Percentiles rank a stretch among this genome's conserved stretches.
Conservation (phyloP, 1,140 invertebrate genomes). For the Papilio xuthus region DNA sequence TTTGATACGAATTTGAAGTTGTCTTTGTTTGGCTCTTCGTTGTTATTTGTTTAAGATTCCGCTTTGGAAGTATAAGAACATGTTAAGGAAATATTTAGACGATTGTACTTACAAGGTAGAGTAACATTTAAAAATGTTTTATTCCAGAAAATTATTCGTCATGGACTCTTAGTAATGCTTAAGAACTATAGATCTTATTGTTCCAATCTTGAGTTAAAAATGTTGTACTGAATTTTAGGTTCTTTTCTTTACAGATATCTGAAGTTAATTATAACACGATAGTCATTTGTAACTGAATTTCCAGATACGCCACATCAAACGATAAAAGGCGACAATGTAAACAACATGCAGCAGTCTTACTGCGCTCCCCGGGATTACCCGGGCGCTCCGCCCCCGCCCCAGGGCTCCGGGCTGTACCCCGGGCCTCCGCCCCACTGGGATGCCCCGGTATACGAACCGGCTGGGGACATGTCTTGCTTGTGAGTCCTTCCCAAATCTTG, state of each 20-base stretch:
- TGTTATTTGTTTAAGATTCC: no score
- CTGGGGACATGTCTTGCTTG: conserved; percentile 79
- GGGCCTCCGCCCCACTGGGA: conserved; percentile 69
- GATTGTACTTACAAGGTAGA: no score
- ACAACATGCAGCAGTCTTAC: conserved; percentile 75
- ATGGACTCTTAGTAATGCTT: no score
- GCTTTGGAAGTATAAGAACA: no score
- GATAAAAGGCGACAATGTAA: conserved; percentile 81
- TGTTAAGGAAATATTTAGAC: no score
- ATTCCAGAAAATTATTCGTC: no score
- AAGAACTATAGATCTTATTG: neutral
- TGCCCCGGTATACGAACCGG: conserved; percentile 74
- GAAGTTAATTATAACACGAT: neutral
- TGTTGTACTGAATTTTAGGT: neutral
- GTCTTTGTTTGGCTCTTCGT: no score
- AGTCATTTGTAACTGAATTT: conserved; percentile 55
- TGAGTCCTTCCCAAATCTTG: conserved; percentile 73
- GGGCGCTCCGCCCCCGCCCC: conserved; percentile 57
- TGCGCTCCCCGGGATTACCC: conserved; percentile 64
- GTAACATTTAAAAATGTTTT: no score
- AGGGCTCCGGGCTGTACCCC: conserved; percentile 62
- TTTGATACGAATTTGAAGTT: no score
- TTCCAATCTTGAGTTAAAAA: neutral
- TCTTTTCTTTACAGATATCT: neutral
- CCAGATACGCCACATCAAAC: conserved; percentile 77